These are phyloP conservation scores for Machimus rusticus DNA, from an alignment of 2,888 invertebrate species.

Conservation along the genomic window DNA sequence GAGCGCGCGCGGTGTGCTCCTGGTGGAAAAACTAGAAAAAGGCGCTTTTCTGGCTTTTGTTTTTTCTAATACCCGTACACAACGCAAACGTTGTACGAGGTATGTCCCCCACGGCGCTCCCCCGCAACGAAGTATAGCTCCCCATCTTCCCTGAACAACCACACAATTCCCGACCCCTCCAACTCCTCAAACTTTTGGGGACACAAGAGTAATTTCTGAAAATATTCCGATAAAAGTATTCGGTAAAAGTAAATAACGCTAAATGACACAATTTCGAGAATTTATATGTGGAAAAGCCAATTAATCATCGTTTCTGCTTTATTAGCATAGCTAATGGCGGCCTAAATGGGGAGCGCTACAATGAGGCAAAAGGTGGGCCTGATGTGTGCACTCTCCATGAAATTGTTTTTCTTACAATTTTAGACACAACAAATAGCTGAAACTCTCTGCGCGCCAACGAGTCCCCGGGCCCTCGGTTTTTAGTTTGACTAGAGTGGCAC, in stretches of 20 bases:
- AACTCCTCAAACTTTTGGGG: neutral
- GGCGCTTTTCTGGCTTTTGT: neutral
- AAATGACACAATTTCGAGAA: conserved; percentile 38
- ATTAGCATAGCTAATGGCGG: conserved; percentile 39
- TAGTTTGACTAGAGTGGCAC: neutral
- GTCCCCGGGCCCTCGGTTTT: neutral
- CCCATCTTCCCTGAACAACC: neutral
- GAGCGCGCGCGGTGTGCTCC: neutral
- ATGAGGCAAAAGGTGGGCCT: neutral
- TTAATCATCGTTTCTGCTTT: conserved; percentile 40
- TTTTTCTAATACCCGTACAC: conserved; percentile 14
- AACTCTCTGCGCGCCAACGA: neutral
- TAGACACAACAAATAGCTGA: neutral
- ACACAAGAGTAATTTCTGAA: conserved; percentile 9
- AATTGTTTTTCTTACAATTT: conserved; percentile 15
- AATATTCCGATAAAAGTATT: conserved; percentile 37
- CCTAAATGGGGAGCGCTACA: neutral
- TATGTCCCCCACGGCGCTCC: neutral
- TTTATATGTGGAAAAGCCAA: conserved; percentile 40
- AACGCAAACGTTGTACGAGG: neutral
- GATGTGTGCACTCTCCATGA: conserved; percentile 20
- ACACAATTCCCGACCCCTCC: neutral
- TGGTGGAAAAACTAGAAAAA: neutral
- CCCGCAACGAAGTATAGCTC: neutral
- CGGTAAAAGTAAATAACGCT: conserved; percentile 30